Evolutionary conservation across 2,888 invertebrate genomes (phyloP).

Genomic region (Ceraclea dissimilis): DNA sequence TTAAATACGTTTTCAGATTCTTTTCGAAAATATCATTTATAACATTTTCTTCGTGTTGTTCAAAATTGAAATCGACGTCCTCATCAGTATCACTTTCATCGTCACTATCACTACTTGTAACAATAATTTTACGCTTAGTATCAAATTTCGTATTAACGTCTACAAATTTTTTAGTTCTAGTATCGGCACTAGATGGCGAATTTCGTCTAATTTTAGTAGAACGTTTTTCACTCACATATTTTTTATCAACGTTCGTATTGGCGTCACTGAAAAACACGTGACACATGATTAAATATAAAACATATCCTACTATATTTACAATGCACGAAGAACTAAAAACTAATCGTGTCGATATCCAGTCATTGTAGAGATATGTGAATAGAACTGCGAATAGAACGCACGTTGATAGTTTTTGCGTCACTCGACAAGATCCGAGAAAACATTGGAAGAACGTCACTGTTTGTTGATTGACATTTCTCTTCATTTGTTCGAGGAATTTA

Average conservation of each 20-base stretch:
- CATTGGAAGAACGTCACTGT: conserved; percentile 65
- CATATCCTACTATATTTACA: conserved; percentile 55
- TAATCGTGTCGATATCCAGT: conserved; percentile 55
- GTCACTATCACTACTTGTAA: not conserved
- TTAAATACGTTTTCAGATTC: conserved; percentile 10
- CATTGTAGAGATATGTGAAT: conserved; percentile 65
- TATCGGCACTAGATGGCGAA: not conserved
- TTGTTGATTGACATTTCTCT: conserved; percentile 73
- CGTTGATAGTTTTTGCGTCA: conserved; percentile 74
- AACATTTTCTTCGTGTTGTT: conserved; percentile 10
- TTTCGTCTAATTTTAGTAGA: not conserved
- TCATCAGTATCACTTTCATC: not conserved
- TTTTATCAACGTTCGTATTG: not conserved
- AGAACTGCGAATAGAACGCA: conserved; percentile 65
- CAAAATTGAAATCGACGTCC: not conserved
- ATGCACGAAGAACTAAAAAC: conserved; percentile 53
- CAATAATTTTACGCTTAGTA: not conserved
- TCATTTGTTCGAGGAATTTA: conserved; percentile 76
- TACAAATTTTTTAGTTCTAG: no score
- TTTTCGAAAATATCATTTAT: conserved; percentile 18
- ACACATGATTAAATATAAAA: conserved; percentile 44
- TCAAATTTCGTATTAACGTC: not conserved
- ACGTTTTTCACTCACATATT: not conserved
- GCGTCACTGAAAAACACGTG: conserved; percentile 21
- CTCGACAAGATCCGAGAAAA: conserved; percentile 64